Base-by-base conservation (phyloP, 2,888 invertebrate genomes). In the Corythucha ciliata region DNA sequence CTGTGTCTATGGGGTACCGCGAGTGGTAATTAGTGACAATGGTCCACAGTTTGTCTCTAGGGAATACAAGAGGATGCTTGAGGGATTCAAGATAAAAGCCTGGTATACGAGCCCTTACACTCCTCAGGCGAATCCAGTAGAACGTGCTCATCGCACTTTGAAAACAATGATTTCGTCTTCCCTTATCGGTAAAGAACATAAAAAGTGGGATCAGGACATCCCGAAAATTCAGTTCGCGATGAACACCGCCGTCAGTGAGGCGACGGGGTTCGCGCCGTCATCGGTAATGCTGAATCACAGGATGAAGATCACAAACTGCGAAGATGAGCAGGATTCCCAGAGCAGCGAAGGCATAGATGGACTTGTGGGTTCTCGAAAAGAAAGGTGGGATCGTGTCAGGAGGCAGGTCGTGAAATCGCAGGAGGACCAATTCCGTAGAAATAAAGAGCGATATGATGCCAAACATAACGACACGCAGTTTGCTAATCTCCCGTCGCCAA, bases 61-160 rank as follows among this genome's bases (percentile, higher is more conserved):
- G 1, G 52, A 52, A 3, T 51, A 61, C 6, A 34, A 32, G 3
- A 18, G 47, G 3, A 27, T 62, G 2, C 40, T 55, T 2, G 37
- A 36, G 4, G 39, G 40, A 0, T 51, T 48, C 12, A 55, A 53
- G 0, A 46, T 59, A 0, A n/a, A 44, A 32, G 18, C 34, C 42
- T 41, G 18, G 8, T 52, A 39, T n/a, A 60, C 46, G 29, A 44
- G 56, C 2, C 52, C 41, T 1, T 62, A 63, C 40, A 58, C 61
- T 48, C 57, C 63, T 1, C 61, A 63, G 33, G 58, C 57, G 0
- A 62, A 62, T 46, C 63, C 61, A 0, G 56, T 57, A 0, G 62
- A 64, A 48, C 40, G 59, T 10, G 55, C 57, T 2, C 62, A 62
- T 26, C 42, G 60, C 20, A 55, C 55, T 0, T 1, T 63, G 0